Conservation (phyloP, 2,113 vertebrate genomes). For the Craseonycteris thonglongyai region DNA sequence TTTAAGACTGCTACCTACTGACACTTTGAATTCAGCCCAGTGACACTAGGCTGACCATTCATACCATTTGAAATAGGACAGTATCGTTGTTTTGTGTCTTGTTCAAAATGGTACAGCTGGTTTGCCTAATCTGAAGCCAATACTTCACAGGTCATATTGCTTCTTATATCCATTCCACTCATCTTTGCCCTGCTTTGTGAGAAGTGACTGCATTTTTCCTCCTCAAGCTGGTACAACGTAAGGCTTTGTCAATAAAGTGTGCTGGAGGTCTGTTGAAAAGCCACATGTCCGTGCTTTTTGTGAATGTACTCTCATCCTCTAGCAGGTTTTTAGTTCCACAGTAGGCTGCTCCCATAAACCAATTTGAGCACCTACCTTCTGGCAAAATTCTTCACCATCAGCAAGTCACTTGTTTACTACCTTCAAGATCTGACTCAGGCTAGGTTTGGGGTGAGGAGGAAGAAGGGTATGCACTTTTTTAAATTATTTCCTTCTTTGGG, state of each 20-base stretch:
- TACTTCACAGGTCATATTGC: background rate
- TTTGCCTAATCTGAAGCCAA: background rate
- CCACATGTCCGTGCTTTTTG: accelerated
- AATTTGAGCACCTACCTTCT: background rate
- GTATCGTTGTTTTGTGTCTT: too few relatives aligned
- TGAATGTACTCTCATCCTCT: background rate
- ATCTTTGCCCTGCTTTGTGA: background rate
- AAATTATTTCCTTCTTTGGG: background rate
- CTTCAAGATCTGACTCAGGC: background rate
- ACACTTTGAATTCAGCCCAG: too few relatives aligned
- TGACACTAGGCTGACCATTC: too few relatives aligned
- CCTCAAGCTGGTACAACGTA: background rate
- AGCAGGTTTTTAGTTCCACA: background rate
- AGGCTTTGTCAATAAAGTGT: background rate
- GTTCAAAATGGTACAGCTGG: too few relatives aligned
- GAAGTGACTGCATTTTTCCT: background rate
- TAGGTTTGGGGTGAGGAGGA: accelerated
- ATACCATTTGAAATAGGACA: too few relatives aligned
- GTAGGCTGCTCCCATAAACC: background rate
- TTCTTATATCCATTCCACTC: background rate
- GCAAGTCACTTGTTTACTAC: background rate
- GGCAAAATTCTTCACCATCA: background rate
- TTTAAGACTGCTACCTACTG: background rate
- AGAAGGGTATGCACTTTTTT: accelerated
- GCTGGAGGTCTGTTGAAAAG: background rate